phyloP scores from a whole-genome alignment of 2,888 invertebrate genomes.

The Urechis unicinctus region DNA sequence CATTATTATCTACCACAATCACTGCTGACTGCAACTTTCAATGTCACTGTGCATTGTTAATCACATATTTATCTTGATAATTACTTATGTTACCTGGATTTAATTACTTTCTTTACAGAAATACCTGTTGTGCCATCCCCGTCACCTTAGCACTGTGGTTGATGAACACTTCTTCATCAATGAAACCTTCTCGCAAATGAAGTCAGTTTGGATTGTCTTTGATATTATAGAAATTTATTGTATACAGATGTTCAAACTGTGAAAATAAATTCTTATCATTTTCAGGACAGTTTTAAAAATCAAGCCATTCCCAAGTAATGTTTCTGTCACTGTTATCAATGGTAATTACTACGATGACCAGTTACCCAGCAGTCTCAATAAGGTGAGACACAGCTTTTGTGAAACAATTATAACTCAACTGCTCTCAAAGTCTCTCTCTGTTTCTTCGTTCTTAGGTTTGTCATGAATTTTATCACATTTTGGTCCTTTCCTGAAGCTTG shows the following conservation, averaged over 20 bases:
- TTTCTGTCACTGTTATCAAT: conserved; percentile 41
- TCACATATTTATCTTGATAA: neutral
- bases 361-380: conserved; percentile 40
- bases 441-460: no score
- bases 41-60: neutral
- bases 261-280: no score
- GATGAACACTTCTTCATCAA: conserved; percentile 48
- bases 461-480: no score
- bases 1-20: no score
- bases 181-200: conserved; percentile 45
- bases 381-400: conserved; percentile 31
- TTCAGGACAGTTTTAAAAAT: conserved; percentile 35
- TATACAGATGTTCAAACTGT: no score
- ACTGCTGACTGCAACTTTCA: neutral
- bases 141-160: conserved; percentile 44
- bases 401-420: no score
- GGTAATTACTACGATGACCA: conserved; percentile 47
- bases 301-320: conserved; percentile 35
- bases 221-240: neutral
- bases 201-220: conserved; percentile 23
- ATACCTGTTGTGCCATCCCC: conserved; percentile 44
- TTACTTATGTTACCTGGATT: no score
- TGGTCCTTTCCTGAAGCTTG: no score
- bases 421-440: no score
- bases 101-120: conserved; percentile 38